These are phyloP conservation scores for Bucco capensis DNA, from an alignment of 2,113 vertebrate species.

Conservation along the genomic window DNA sequence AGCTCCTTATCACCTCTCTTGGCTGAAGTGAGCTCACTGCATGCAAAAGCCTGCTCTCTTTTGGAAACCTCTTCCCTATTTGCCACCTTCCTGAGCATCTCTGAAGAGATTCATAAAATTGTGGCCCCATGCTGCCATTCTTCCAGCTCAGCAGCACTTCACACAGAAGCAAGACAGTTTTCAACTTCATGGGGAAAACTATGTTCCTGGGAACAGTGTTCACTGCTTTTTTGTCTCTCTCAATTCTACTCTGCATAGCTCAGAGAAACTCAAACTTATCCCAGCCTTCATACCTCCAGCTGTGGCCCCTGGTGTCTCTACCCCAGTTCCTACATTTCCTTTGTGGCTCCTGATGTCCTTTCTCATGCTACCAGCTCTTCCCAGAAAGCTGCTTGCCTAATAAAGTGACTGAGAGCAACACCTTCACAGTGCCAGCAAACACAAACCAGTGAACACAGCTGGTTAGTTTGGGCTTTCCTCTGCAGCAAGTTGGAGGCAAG, in stretches of 20 bases:
- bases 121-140: background rate
- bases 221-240: background rate
- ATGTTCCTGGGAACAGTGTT: background rate
- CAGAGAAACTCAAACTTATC: background rate
- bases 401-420: background rate
- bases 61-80: background rate
- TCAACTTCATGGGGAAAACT: background rate
- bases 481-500: background rate
- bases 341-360: background rate
- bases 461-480: too few relatives aligned
- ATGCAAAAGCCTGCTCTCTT: background rate
- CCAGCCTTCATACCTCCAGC: background rate
- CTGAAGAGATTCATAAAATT: background rate
- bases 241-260: background rate
- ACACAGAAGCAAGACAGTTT: background rate
- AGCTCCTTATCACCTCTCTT: background rate
- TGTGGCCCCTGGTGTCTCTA: background rate
- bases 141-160: background rate
- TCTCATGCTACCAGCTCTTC: background rate
- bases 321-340: background rate
- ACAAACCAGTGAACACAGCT: too few relatives aligned
- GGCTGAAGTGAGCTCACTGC: background rate
- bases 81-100: background rate
- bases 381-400: background rate
- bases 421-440: constrained; percentile 7